Base-by-base conservation (phyloP, 2,888 invertebrate genomes). In the Pogonocherus hispidulus region DNA sequence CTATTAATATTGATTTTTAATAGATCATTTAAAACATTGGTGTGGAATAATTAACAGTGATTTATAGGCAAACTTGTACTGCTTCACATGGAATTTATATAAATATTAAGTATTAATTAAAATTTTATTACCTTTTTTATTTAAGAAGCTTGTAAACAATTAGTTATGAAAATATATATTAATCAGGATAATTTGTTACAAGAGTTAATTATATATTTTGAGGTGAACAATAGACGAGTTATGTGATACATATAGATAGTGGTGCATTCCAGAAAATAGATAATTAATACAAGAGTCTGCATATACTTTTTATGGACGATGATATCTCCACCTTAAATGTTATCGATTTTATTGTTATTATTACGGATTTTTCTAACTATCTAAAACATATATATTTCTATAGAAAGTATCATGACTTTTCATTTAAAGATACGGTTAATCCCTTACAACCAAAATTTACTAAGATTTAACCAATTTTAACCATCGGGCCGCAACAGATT, bases 41-140 rank as follows among this genome's bases (percentile, higher is more conserved):
- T 23, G 23, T 23, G 57, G 44, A 57, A 57, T 57, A 57, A 57
- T 57, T 57, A 57, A 23, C 20, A 11, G 57, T 46, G 57, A 57
- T 57, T 57, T 57, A 57, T 57, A 23, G 57, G 14, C 23, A 57
- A 35, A 37, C 20, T 20, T 23, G 22, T 41, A 57, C 35, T 57
- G 14, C 57, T 18, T 57, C 57, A 37, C 47, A 18, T 44, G 57
- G 57, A 57, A 57, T 57, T 57, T 57, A 23, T 57, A 41, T 44
- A 57, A 46, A 46, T 55, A 55, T 55, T 37, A 57, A 57, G 37
- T 57, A 44, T 57, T 57, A 57, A 57, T 57, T 57, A 57, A 57
- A 57, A 23, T 46, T 57, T 57, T 57, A 57, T 57, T 57, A 23
- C 20, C 57, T 22, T 20, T 44, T 57, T 57, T 23, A 44, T 57